A percentile compares a stretch with the other conserved stretches of the same genome.
These are phyloP conservation scores for Columba janthina DNA, from an alignment of 2,113 vertebrate genomes.

Conservation along the genomic window DNA sequence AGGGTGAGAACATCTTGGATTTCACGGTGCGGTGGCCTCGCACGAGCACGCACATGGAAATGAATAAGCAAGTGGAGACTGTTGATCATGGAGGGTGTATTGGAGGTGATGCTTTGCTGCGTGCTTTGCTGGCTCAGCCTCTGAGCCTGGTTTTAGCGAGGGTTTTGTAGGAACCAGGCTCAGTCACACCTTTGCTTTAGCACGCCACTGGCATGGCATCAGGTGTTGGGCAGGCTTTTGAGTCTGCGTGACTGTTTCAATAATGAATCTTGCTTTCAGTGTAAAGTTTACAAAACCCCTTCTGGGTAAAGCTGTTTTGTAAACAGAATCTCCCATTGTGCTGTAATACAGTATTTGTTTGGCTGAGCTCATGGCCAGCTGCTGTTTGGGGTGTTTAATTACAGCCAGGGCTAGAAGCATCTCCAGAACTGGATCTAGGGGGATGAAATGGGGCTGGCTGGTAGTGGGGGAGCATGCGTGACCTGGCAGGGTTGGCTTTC, in stretches of 20 bases:
- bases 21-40: neutral
- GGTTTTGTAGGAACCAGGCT: neutral
- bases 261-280: neutral
- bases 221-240: neutral
- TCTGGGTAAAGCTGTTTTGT: neutral
- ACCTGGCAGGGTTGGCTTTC: neutral
- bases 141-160: neutral
- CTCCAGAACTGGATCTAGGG: neutral
- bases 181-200: neutral
- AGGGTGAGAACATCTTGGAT: neutral
- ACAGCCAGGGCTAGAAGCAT: neutral
- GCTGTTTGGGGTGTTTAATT: neutral
- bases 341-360: neutral
- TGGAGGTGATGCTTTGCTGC: neutral
- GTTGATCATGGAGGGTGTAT: neutral
- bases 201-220: neutral
- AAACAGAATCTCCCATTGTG: neutral
- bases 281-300: neutral
- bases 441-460: neutral
- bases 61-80: neutral
- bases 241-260: neutral
- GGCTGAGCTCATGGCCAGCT: constrained; percentile 43
- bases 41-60: neutral
- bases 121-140: neutral
- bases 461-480: neutral